phyloP scores from a whole-genome alignment of 2,888 invertebrate genomes.

The Heliconius charithonia region DNA sequence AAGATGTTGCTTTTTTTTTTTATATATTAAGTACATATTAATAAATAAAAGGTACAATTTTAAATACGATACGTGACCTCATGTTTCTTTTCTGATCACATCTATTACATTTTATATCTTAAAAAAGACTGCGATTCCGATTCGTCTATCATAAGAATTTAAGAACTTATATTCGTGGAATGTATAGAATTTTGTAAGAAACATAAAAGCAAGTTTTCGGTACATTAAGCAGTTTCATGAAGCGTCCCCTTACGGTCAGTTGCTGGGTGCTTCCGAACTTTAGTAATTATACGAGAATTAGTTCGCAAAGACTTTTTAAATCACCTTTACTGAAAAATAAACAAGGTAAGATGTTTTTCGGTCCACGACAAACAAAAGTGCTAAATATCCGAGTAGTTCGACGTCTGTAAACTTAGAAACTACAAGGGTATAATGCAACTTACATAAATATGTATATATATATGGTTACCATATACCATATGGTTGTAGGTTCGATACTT shows the following conservation, averaged over 20 bases:
- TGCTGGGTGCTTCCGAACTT: conserved; percentile 10
- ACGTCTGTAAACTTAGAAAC: background rate
- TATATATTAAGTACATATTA: too few relatives aligned
- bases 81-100: too few relatives aligned
- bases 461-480: too few relatives aligned
- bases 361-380: background rate
- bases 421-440: background rate
- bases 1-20: too few relatives aligned
- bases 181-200: conserved; percentile 13
- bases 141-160: background rate
- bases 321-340: conserved; percentile 18
- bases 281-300: conserved; percentile 24
- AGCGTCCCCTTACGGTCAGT: conserved; percentile 28
- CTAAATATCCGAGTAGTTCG: background rate
- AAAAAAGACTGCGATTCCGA: too few relatives aligned
- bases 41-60: too few relatives aligned
- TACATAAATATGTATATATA: background rate
- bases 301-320: conserved; percentile 14
- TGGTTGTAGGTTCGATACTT: too few relatives aligned
- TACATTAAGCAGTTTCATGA: conserved; percentile 37
- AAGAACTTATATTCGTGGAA: background rate
- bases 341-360: conserved; percentile 15
- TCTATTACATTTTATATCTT: too few relatives aligned
- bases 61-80: too few relatives aligned
- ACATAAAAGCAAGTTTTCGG: conserved; percentile 28